These are phyloP conservation scores for Lypha dubia DNA, from an alignment of 2,888 invertebrate species.

Conservation along the genomic window DNA sequence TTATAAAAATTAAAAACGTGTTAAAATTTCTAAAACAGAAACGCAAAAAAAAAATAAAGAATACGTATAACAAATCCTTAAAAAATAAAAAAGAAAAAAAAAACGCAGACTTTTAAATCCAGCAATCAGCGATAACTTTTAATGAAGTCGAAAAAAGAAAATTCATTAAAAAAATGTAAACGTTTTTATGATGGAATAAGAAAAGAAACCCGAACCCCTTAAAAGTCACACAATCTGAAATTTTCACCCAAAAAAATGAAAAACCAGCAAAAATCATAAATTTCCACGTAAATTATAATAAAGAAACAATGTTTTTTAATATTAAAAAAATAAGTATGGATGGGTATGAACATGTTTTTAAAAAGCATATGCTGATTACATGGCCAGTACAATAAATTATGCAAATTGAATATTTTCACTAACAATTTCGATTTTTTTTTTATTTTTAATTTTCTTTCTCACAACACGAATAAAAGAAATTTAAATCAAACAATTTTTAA, in stretches of 20 bases:
- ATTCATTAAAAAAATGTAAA: constrained; percentile 49
- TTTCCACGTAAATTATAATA: constrained; percentile 68
- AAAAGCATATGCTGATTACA: constrained; percentile 72
- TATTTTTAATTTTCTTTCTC: constrained; percentile 48
- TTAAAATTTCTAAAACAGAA: constrained; percentile 76
- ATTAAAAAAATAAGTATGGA: constrained; percentile 55
- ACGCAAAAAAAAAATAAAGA: constrained; percentile 35
- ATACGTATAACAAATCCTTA: constrained; percentile 20
- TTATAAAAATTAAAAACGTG: constrained; percentile 81
- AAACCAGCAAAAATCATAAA: constrained; percentile 62
- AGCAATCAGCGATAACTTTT: constrained; percentile 42
- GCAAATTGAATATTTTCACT: constrained; percentile 71
- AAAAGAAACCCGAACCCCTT: constrained; percentile 38
- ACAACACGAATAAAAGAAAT: constrained; percentile 43
- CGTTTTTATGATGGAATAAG: constrained; percentile 41
- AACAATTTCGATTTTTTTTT: constrained; percentile 1
- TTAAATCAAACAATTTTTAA: constrained; percentile 46
- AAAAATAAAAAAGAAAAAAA: constrained; percentile 17
- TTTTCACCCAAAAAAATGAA: background rate
- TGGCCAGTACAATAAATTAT: constrained; percentile 71
- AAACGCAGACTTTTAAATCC: constrained; percentile 22
- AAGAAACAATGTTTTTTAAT: constrained; percentile 63
- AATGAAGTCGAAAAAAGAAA: constrained; percentile 63
- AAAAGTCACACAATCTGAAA: constrained; percentile 9
- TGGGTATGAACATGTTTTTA: constrained; percentile 34